Percentiles rank a stretch among this genome's conserved stretches.
Conservation (phyloP, 2,888 invertebrate genomes). For the Proisotoma minuta region DNA sequence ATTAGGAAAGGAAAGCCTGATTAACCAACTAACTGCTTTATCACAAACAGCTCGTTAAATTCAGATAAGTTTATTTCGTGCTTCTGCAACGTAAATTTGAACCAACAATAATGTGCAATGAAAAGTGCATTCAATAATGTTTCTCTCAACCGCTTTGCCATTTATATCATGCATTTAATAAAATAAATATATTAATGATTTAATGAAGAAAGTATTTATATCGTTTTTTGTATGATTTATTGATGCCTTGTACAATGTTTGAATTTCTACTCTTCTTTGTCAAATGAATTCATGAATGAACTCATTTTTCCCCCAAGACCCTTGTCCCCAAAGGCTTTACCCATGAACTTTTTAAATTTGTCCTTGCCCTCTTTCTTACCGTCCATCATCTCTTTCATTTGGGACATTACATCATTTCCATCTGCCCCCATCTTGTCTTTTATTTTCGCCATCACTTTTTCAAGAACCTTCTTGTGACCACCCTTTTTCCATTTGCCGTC, state of each 20-base stretch:
- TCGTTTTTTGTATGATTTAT: too few species aligned
- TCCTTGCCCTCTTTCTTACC: background rate
- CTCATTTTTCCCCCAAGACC: background rate
- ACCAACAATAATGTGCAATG: too few species aligned
- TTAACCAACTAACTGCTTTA: constrained; percentile 7
- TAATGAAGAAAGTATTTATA: too few species aligned
- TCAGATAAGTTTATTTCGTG: too few species aligned
- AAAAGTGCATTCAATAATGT: too few species aligned
- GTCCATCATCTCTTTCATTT: background rate
- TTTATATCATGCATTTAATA: too few species aligned
- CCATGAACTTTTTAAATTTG: background rate
- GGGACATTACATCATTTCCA: background rate
- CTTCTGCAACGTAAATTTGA: too few species aligned
- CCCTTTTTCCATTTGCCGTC: background rate
- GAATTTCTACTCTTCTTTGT: background rate
- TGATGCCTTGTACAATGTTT: background rate
- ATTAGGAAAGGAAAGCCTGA: background rate
- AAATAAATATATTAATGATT: too few species aligned
- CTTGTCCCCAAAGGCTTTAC: background rate
- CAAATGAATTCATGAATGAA: too few species aligned
- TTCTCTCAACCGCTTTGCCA: too few species aligned
- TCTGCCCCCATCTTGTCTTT: background rate
- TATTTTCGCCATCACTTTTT: background rate
- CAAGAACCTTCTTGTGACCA: background rate
- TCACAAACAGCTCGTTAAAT: constrained; percentile 11